phyloP scores from a whole-genome alignment of 2,888 invertebrate species.

The Azorinus chamasolen region DNA sequence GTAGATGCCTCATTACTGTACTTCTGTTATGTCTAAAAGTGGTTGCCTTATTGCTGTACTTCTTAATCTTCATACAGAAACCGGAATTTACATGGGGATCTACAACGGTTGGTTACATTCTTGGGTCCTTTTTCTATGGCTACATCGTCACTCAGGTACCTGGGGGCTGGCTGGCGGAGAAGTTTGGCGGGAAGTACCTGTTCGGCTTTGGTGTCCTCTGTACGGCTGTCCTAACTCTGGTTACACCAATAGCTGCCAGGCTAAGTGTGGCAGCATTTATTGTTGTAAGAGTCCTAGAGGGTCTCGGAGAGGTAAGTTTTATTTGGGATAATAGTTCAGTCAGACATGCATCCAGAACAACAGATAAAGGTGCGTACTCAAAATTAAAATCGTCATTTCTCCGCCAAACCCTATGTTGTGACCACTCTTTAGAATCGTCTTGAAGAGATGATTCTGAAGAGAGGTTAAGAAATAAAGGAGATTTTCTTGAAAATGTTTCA shows the following conservation, averaged over 20 bases:
- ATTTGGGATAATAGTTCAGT: neutral
- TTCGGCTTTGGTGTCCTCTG: conserved; percentile 93
- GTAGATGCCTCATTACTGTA: no score
- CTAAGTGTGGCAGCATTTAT: conserved; percentile 91
- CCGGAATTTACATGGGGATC: conserved; percentile 84
- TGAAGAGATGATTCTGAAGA: no score
- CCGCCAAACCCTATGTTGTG: no score
- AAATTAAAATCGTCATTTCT: no score
- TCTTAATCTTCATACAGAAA: no score
- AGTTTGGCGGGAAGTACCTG: conserved; percentile 95
- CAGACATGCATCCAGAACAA: no score
- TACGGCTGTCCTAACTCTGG: conserved; percentile 92
- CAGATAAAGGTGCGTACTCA: no score
- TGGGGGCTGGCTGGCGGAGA: conserved; percentile 90
- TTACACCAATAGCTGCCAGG: conserved; percentile 92
- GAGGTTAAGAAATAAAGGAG: no score
- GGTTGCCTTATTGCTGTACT: no score
- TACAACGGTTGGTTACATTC: conserved; percentile 80
- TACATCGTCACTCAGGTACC: conserved; percentile 85
- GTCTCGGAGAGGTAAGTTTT: conserved; percentile 91
- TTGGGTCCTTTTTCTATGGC: conserved; percentile 86
- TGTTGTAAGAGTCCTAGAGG: conserved; percentile 92
- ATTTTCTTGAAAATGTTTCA: no score
- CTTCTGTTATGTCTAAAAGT: no score
- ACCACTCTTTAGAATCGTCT: no score